phyloP scores from a whole-genome alignment of 2,113 vertebrate genomes.

The Mesocricetus auratus region DNA sequence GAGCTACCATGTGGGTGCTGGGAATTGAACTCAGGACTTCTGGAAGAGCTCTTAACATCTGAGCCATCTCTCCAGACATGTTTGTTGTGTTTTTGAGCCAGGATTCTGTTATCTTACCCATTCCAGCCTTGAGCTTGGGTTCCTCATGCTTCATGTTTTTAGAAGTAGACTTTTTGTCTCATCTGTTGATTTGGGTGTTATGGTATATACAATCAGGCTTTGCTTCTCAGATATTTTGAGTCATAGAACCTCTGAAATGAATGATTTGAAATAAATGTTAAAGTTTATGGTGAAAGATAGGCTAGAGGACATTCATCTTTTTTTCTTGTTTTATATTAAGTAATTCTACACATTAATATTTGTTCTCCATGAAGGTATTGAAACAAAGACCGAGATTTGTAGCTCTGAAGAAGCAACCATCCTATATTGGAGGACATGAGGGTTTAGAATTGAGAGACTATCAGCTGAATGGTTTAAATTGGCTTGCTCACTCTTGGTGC shows the following conservation, averaged over 20 bases:
- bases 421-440: conserved; percentile 94
- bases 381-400: conserved; percentile 97
- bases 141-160: background rate
- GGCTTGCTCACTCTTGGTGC: conserved; percentile 99
- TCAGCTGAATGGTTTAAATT: conserved; percentile 97
- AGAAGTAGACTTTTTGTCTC: background rate
- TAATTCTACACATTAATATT: conserved; percentile 58
- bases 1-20: too few relatives aligned
- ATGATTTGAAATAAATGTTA: conserved; percentile 38
- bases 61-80: too few relatives aligned
- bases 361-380: conserved; percentile 89
- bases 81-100: background rate
- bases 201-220: too few relatives aligned
- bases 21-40: too few relatives aligned
- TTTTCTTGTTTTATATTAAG: too few relatives aligned
- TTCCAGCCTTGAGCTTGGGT: background rate
- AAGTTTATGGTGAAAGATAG: conserved; percentile 36
- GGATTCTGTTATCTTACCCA: background rate
- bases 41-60: too few relatives aligned
- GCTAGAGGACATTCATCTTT: background rate
- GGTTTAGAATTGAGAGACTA: conserved; percentile 97
- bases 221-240: conserved; percentile 15
- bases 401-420: conserved; percentile 96
- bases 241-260: conserved; percentile 40
- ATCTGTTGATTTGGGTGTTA: background rate